Base-by-base conservation (phyloP, 1,140 invertebrate genomes). In the Drosophila murphyi region DNA sequence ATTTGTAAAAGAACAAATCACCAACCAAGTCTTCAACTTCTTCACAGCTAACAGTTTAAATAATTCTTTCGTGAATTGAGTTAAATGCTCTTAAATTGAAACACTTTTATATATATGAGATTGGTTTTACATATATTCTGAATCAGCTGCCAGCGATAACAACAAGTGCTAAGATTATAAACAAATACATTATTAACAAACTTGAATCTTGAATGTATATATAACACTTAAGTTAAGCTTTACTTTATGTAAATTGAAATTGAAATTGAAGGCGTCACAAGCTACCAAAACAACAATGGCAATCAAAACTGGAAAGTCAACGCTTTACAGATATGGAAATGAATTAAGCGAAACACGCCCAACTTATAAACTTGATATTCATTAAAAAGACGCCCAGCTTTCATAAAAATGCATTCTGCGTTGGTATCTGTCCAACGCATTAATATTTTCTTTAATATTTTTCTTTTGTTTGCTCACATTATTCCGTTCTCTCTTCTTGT, bases 181-280 rank as follows among this genome's bases (percentile, higher is more conserved):
- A 20, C 20, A 20, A 20, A 20, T 20, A 1, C 20, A 20, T 20
- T 20, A 20, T 43, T 43, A 43, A n/a, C 7, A 37, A 37, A 37
- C 35, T n/a, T 43, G 39, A n/a, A 20, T 20, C 20, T 20, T 20
- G 20, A 20, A 20, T 20, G 0, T 43, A 43, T 43, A n/a, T 43
- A n/a, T 10, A 39, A 8, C 37, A 28, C 7, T 54, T 43, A 12
- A 29, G 50, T 47, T 55, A 12, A 48, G 55, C 43, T 50, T 52
- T 3, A 8, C n/a, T n/a, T 20, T 67, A 72, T 72, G 63, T 39
- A 54, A 72, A 72, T 72, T 7, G 12, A 10, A 6, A 51, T 20
- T 41, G 4, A n/a, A n/a, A n/a, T 3, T 31, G 20, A 20, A 20
- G 20, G 20, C 20, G 20, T 39, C 28, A 29, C 28, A 31, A 47